These are phyloP conservation scores for Glaucopsyche alexis DNA, from an alignment of 2,888 invertebrate species.

Conservation along the genomic window DNA sequence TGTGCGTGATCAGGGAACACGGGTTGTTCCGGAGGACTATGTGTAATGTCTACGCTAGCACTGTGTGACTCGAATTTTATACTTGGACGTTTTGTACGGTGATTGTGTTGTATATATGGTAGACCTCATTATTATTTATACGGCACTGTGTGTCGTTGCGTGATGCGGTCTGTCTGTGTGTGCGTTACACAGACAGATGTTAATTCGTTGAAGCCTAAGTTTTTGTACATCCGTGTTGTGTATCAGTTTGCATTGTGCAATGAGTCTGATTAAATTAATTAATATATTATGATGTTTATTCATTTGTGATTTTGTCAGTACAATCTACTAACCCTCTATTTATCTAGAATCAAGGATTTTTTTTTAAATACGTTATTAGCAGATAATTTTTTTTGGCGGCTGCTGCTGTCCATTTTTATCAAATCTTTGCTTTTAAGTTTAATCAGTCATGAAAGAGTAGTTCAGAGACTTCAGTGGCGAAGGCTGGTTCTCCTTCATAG, in stretches of 20 bases:
- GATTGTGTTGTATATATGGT: slow-evolving; percentile 45
- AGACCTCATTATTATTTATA: slow-evolving; percentile 40
- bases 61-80: slow-evolving; percentile 50
- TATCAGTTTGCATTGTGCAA: slow-evolving; percentile 75
- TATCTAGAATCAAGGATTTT: no score
- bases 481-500: no score
- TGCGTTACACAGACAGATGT: background rate
- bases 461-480: no score
- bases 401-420: no score
- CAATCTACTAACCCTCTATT: no score
- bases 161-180: slow-evolving; percentile 35
- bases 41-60: slow-evolving; percentile 35
- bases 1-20: slow-evolving; percentile 41
- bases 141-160: slow-evolving; percentile 46
- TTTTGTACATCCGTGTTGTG: slow-evolving; percentile 57
- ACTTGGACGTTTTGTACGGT: slow-evolving; percentile 31
- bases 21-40: slow-evolving; percentile 23
- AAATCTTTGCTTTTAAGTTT: no score
- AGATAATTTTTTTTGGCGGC: no score
- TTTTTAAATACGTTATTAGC: no score
- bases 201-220: slow-evolving; percentile 37
- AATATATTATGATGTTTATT: slow-evolving; percentile 51
- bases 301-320: background rate
- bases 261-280: slow-evolving; percentile 77
- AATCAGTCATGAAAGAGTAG: no score